Percentiles rank a stretch among this genome's conserved stretches.
phyloP scores from a whole-genome alignment of 2,797 vertebrate species.

The Crocodylus rhombifer region DNA sequence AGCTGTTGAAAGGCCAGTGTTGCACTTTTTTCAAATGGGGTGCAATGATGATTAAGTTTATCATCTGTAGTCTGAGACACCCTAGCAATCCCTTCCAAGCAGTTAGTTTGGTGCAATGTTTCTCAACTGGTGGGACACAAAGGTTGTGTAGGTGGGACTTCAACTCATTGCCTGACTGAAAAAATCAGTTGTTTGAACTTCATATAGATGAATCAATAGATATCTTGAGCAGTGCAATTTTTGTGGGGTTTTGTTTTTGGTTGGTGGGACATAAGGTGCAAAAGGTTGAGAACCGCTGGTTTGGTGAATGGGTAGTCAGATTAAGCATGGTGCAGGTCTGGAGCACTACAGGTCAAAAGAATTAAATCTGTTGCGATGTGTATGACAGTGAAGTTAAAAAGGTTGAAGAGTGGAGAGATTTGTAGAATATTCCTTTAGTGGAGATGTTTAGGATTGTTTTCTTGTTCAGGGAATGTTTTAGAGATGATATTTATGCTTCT shows the following conservation, averaged over 20 bases:
- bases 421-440: background rate
- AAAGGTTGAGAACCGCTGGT: background rate
- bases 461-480: background rate
- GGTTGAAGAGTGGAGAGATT: background rate
- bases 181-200: too few relatives aligned
- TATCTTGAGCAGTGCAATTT: too few relatives aligned
- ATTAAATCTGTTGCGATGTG: background rate
- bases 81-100: background rate
- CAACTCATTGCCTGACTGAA: too few relatives aligned
- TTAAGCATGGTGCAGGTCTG: background rate
- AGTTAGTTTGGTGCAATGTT: too few relatives aligned
- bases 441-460: background rate
- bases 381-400: background rate
- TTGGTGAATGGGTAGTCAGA: background rate
- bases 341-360: background rate
- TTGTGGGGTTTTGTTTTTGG: too few relatives aligned
- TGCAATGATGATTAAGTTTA: slow-evolving; percentile 6
- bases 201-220: too few relatives aligned
- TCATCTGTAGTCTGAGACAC: background rate
- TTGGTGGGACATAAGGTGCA: too few relatives aligned
- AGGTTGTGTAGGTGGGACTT: too few relatives aligned
- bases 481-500: background rate
- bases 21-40: background rate
- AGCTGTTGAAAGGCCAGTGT: background rate
- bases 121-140: too few relatives aligned